These are phyloP conservation scores for Sarotherodon lohbergeri DNA, from an alignment of 2,113 vertebrate genomes.

Conservation along the genomic window DNA sequence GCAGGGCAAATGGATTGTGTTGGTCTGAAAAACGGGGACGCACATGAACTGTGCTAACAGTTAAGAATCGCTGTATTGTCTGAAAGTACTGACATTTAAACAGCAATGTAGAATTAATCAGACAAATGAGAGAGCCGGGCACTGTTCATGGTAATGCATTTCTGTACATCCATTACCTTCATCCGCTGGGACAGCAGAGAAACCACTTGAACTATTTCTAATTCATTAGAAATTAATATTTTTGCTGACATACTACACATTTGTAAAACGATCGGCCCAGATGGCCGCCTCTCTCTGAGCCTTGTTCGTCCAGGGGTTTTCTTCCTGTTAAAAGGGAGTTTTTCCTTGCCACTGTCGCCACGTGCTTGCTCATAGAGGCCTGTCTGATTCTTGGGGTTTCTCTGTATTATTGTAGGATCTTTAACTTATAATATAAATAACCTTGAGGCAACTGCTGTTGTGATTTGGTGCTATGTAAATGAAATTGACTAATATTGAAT, in stretches of 20 bases:
- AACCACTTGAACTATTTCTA: neutral
- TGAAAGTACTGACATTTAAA: neutral
- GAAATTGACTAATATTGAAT: neutral
- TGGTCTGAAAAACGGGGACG: neutral
- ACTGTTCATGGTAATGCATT: neutral
- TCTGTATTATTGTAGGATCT: neutral
- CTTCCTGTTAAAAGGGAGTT: neutral
- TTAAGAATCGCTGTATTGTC: neutral
- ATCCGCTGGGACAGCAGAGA: neutral
- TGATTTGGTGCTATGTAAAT: fast-evolving
- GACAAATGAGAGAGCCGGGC: neutral
- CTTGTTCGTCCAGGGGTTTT: fast-evolving
- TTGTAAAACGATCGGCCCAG: neutral
- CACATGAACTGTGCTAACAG: neutral
- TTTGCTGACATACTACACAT: neutral
- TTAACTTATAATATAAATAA: neutral
- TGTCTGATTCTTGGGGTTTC: neutral
- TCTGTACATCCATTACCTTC: neutral
- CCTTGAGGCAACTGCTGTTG: neutral
- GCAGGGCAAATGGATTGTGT: neutral
- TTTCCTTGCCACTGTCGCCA: neutral
- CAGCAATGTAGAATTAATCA: neutral
- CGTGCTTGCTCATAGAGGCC: neutral
- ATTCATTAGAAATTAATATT: neutral
- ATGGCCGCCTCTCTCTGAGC: neutral